Evolutionary conservation across 2,113 vertebrate genomes (phyloP).

Genomic region (Chloroceryle aenea): DNA sequence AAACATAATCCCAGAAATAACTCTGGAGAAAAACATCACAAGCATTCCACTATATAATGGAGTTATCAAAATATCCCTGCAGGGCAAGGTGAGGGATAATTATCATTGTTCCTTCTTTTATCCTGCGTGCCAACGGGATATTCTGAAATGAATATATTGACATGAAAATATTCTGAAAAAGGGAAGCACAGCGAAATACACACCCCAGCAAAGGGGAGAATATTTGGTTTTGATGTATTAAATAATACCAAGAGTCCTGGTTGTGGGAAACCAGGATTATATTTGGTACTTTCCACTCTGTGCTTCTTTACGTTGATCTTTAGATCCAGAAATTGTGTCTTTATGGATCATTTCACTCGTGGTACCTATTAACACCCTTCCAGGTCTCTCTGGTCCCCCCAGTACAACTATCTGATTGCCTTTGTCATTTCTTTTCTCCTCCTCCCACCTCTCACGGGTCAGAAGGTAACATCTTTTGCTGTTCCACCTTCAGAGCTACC

Average conservation of each 20-base stretch:
- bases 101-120: background rate
- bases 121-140: background rate
- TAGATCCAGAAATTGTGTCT: background rate
- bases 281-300: background rate
- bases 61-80: conserved; percentile 84
- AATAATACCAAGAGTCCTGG: background rate
- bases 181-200: background rate
- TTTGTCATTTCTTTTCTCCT: background rate
- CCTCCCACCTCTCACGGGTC: fast-evolving
- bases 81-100: conserved; percentile 77
- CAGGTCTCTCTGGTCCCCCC: background rate
- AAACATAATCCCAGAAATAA: conserved; percentile 84
- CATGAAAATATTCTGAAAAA: no score
- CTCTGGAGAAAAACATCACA: conserved; percentile 74
- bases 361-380: background rate
- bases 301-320: background rate
- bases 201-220: background rate
- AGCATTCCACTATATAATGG: conserved; percentile 83
- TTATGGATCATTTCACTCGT: fast-evolving
- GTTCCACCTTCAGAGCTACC: conserved; percentile 67
- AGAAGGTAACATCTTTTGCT: background rate
- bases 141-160: background rate
- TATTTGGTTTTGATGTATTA: background rate
- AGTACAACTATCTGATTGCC: background rate
- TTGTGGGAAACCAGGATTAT: background rate